A percentile compares a stretch with the other conserved stretches of the same genome.
Evolutionary conservation across 2,113 vertebrate genomes (phyloP).

Genomic region (Mesoclemmys tuberculata): DNA sequence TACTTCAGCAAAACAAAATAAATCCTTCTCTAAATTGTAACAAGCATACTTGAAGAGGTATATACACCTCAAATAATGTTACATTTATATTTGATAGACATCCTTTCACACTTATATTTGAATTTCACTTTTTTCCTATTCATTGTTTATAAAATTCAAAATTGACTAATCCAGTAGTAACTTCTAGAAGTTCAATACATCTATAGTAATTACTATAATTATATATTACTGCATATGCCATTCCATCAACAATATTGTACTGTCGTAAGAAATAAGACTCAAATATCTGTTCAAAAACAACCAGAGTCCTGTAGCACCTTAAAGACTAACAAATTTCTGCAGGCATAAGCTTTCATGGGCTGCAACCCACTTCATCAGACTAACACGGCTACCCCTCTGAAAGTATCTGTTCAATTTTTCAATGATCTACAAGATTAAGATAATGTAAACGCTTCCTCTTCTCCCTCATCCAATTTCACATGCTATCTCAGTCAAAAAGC

Average conservation of each 20-base stretch:
- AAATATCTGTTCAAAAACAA: background rate
- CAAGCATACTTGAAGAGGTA: slow-evolving; percentile 45
- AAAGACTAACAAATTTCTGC: too few species aligned
- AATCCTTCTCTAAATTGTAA: slow-evolving; percentile 54
- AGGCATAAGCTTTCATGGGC: too few species aligned
- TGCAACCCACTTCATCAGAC: too few species aligned
- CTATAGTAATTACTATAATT: background rate
- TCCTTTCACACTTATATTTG: slow-evolving; percentile 2
- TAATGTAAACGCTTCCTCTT: background rate
- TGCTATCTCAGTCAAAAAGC: background rate
- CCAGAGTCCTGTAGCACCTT: too few species aligned
- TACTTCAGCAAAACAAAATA: slow-evolving; percentile 68
- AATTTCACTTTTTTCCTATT: slow-evolving; percentile 1
- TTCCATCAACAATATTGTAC: background rate
- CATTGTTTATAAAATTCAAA: background rate
- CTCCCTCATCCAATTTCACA: background rate
- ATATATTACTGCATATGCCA: background rate
- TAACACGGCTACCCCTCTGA: too few species aligned
- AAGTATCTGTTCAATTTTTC: background rate
- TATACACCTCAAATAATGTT: background rate
- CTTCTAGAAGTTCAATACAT: background rate
- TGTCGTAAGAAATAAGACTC: background rate
- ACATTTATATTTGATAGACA: background rate
- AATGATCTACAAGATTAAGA: background rate
- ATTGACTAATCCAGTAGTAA: background rate